These are phyloP conservation scores for Crenuchus spilurus DNA, from an alignment of 2,797 vertebrate species.

Conservation along the genomic window DNA sequence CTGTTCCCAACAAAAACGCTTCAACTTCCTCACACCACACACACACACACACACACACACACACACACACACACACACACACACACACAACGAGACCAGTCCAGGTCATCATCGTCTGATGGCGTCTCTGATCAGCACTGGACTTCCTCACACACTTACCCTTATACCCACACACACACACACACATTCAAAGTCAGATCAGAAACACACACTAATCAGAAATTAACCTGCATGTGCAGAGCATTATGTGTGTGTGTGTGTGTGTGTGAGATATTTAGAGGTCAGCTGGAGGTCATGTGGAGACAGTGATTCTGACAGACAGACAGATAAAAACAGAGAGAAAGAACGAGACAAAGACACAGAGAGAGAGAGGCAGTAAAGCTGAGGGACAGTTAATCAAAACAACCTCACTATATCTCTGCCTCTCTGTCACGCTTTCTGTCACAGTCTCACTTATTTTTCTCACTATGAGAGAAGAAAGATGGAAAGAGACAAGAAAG, in stretches of 20 bases:
- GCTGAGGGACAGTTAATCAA: constrained; percentile 16
- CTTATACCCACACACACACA: constrained; percentile 27
- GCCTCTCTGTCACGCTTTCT: no score
- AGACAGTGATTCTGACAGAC: no score
- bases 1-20: background rate
- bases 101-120: constrained; percentile 47
- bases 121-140: constrained; percentile 59
- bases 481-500: constrained; percentile 11
- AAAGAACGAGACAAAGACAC: background rate
- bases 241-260: no score
- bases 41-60: constrained; percentile 17
- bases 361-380: constrained; percentile 17
- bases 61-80: constrained; percentile 2
- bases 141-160: constrained; percentile 60
- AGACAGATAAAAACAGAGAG: background rate
- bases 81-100: constrained; percentile 23
- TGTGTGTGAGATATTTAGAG: no score
- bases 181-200: background rate
- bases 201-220: constrained; percentile 40
- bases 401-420: no score
- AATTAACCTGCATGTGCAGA: constrained; percentile 34
- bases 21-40: constrained; percentile 5
- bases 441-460: no score
- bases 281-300: background rate
- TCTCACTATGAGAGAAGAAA: no score